A percentile compares a stretch with the other conserved stretches of the same genome.
Evolutionary conservation across 2,888 invertebrate genomes (phyloP).

Genomic region (Tyria jacobaeae): DNA sequence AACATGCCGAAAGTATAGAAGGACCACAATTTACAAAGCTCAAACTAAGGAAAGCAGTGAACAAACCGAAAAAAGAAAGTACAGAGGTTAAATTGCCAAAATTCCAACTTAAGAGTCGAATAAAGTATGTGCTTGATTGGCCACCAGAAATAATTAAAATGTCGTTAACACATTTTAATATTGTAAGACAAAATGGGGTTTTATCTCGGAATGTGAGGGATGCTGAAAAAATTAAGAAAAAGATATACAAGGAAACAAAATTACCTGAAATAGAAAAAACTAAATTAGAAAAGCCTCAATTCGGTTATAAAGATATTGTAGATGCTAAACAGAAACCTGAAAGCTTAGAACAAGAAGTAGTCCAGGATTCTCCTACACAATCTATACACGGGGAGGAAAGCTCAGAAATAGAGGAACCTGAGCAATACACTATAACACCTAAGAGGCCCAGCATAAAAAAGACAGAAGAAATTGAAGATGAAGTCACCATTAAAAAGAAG

Average conservation of each 20-base stretch:
- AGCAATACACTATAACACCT: slow-evolving; percentile 77
- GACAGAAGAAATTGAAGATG: slow-evolving; percentile 85
- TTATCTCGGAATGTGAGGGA: slow-evolving; percentile 91
- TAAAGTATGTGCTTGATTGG: slow-evolving; percentile 87
- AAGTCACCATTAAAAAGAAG: slow-evolving; percentile 92
- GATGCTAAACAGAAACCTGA: slow-evolving; percentile 66
- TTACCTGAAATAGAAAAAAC: slow-evolving; percentile 84
- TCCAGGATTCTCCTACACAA: slow-evolving; percentile 41
- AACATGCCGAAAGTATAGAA: slow-evolving; percentile 87
- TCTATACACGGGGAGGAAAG: slow-evolving; percentile 50
- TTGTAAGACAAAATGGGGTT: slow-evolving; percentile 88
- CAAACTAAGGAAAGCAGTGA: slow-evolving; percentile 88
- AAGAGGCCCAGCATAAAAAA: slow-evolving; percentile 77
- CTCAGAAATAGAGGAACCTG: slow-evolving; percentile 66
- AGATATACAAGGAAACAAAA: slow-evolving; percentile 85
- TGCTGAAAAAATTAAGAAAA: slow-evolving; percentile 88
- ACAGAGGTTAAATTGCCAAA: slow-evolving; percentile 86
- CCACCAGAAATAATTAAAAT: slow-evolving; percentile 86
- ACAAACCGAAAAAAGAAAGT: slow-evolving; percentile 80
- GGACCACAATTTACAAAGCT: slow-evolving; percentile 89
- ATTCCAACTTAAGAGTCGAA: slow-evolving; percentile 90
- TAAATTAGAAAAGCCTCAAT: slow-evolving; percentile 85
- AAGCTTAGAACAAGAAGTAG: slow-evolving; percentile 27
- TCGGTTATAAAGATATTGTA: slow-evolving; percentile 82
- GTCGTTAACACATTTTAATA: slow-evolving; percentile 83